Percentiles rank a stretch among this genome's conserved stretches.
Evolutionary conservation across 1,140 invertebrate species (phyloP).

Genomic region (Bathynomus jamesi): DNA sequence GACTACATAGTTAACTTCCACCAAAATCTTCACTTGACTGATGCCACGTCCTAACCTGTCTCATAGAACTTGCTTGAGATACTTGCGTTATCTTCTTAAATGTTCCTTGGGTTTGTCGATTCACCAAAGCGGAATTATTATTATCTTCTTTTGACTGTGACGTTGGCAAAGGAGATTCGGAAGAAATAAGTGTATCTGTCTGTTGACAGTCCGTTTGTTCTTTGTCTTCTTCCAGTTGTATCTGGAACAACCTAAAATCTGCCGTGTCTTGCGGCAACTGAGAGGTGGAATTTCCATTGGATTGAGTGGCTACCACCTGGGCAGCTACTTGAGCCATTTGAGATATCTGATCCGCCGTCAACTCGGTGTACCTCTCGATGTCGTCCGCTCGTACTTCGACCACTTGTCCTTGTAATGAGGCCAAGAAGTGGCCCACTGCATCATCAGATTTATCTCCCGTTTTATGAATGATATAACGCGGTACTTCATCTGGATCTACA

Average conservation of each 20-base stretch:
- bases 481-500: constrained; percentile 34
- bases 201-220: background rate
- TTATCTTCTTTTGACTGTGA: background rate
- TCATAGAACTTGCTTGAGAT: too few species aligned
- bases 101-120: too few species aligned
- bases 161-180: background rate
- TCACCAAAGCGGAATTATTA: too few species aligned
- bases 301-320: background rate
- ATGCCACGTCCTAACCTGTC: too few species aligned
- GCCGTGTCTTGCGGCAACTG: background rate
- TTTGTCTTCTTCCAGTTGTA: background rate
- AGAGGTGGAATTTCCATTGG: background rate
- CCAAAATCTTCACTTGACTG: too few species aligned
- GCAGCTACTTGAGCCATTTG: background rate
- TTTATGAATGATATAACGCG: constrained; percentile 32
- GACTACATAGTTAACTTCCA: too few species aligned
- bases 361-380: constrained; percentile 11
- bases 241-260: background rate
- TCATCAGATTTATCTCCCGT: constrained; percentile 22
- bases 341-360: background rate
- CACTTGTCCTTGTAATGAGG: constrained; percentile 34
- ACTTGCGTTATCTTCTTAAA: too few species aligned
- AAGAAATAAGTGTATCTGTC: background rate
- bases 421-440: constrained; percentile 28
- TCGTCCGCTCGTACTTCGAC: constrained; percentile 34